Conservation (phyloP, 2,113 vertebrate species). For the Pedetes capensis region DNA sequence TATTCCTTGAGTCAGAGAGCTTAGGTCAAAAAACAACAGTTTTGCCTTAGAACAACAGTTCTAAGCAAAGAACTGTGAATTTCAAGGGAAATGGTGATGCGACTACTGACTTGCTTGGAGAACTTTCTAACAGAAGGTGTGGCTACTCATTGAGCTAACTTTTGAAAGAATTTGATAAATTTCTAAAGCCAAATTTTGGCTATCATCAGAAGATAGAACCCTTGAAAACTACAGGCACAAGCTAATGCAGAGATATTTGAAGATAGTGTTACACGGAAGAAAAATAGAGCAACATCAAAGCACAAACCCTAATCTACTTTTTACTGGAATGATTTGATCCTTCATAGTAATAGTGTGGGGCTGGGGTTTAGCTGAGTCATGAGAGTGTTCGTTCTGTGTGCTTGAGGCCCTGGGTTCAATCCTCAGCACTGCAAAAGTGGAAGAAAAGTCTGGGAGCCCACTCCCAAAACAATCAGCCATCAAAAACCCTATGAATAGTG, state of each 20-base stretch:
- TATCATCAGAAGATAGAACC: neutral
- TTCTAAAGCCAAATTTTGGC: no score
- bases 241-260: neutral
- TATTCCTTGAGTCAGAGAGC: neutral
- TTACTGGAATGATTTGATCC: neutral
- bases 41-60: neutral
- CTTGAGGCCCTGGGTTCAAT: no score
- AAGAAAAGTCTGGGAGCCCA: no score
- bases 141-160: neutral
- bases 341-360: neutral
- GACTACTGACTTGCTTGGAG: neutral
- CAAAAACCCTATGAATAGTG: no score
- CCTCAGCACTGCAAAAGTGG: no score
- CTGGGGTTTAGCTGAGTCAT: no score
- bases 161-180: neutral
- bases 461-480: no score
- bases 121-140: neutral
- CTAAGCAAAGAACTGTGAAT: neutral
- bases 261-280: neutral
- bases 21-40: neutral
- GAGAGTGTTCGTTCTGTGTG: no score
- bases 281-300: neutral
- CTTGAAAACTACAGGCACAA: neutral
- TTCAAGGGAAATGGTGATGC: neutral
- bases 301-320: neutral